Conservation (phyloP, 2,888 invertebrate species). For the Standfussiana lucernea region DNA sequence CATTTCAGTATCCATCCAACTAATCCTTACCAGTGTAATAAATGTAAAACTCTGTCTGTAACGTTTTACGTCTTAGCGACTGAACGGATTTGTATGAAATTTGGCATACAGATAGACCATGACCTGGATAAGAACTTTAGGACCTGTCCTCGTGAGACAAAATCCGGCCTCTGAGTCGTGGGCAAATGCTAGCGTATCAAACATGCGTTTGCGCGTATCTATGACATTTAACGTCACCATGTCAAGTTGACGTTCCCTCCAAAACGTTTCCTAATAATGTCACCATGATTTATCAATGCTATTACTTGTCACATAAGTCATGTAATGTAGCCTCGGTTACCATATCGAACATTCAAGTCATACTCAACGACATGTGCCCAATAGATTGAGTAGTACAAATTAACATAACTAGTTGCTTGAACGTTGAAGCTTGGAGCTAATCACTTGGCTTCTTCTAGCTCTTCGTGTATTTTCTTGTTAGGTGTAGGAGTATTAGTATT, state of each 20-base stretch:
- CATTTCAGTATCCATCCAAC: neutral
- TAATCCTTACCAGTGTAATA: neutral
- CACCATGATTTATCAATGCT: constrained; percentile 61
- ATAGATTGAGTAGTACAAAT: constrained; percentile 74
- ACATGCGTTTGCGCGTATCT: neutral
- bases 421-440: constrained; percentile 53
- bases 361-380: constrained; percentile 70
- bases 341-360: constrained; percentile 68
- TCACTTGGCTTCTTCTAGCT: constrained; percentile 34
- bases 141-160: neutral
- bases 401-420: constrained; percentile 78
- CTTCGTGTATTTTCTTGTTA: neutral
- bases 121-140: neutral
- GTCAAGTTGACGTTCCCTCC: constrained; percentile 44
- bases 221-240: constrained; percentile 28
- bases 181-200: neutral
- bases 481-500: constrained; percentile 2
- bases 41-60: neutral
- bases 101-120: neutral
- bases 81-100: neutral
- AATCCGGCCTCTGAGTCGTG: neutral
- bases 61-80: neutral
- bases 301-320: constrained; percentile 66
- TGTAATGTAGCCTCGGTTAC: constrained; percentile 58
- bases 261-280: constrained; percentile 59